Base-by-base conservation (phyloP, 2,797 vertebrate species). In the Spea hammondii region DNA sequence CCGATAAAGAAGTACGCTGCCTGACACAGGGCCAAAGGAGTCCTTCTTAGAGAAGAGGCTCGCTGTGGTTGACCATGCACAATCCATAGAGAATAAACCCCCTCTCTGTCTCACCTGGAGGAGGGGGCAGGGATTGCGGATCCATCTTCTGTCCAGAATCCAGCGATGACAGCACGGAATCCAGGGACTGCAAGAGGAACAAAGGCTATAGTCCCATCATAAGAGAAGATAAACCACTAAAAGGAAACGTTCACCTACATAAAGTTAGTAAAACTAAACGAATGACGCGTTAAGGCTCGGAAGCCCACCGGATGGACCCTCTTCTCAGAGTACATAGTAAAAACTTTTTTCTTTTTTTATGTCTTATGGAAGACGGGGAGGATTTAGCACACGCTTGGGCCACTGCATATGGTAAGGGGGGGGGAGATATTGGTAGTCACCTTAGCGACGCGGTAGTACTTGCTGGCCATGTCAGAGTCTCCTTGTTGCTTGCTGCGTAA, bases 401-500 rank as follows among this genome's bases (percentile, higher is more conserved):
- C 32, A 32, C 32, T 32, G 32, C 32, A 32, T 7, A 8, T 10
- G 14, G 10, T 45, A n/a, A 17, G 0, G 7, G 66, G 32, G 32
- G 32, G 32, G 32, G 32, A 32, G 8, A 12, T 17, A 11, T 8
- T 13, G 46, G 44, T 8, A 8, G 12, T 80, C 85, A 97, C 96
- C 94, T 97, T 98, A 77, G 94, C 92, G 47, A 90, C 85, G 17
- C 92, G 84, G 79, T 95, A 96, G 82, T 88, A 84, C 53, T 88
- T 92, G 65, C 93, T 84, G 65, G 96, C 95, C 4, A 83, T 71
- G 5, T 93, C 89, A 0, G 89, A 86, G 78, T 95, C 85, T 0
- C 93, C 94, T 1, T 85, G 85, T 83, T 95, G 94, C 83, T 96
- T 98, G 85, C 94, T 91, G 0, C 89, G 87, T 67, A 97, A 86